Base-by-base conservation (phyloP, 2,113 vertebrate genomes). In the Aplodontia rufa region DNA sequence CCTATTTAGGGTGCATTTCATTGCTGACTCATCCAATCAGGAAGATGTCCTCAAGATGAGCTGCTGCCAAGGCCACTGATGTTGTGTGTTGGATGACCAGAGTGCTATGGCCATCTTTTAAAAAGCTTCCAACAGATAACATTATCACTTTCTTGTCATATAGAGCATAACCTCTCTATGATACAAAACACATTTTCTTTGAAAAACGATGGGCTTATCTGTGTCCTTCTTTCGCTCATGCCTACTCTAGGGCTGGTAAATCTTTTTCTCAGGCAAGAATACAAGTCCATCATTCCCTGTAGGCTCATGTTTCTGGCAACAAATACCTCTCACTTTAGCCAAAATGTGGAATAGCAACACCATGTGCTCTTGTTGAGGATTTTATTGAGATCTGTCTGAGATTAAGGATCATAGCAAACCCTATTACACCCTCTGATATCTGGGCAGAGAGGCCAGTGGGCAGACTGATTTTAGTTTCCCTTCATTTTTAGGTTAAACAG, bases 71-170 rank as follows among this genome's bases (percentile, higher is more conserved):
- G 85, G 89, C 72, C 83, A 88, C 40, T 16, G 35, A 88, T 40
- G 78, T 95, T 85, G 60, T 75, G 51, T 85, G 16, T 6, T 66
- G 40, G 68, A 68, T 30, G 42, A 81, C 68, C 75, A 84, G 60
- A 96, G 71, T 72, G 30, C n/a, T 88, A 75, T 64, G 14, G 12
- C 32, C 66, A 6, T 94, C 90, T 97, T 87, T 84, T 13, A 78
- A 92, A 86, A 92, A 47, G n/a, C 66, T 93, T 89, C 78, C 83
- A 49, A 71, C 47, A 55, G 62, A 94, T 81, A 91, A 92, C 86
- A 64, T 45, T 94, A 89, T 97, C 72, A 83, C 74, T 94, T 89
- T 60, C 82, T 95, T 96, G 96, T 96, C 94, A 79, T 28, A 80
- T 2, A 83, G 85, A 95, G 35, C 74, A 83, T 49, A 96, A 88